These are phyloP conservation scores for Rhombomys opimus DNA, from an alignment of 2,113 vertebrate species.

Conservation along the genomic window DNA sequence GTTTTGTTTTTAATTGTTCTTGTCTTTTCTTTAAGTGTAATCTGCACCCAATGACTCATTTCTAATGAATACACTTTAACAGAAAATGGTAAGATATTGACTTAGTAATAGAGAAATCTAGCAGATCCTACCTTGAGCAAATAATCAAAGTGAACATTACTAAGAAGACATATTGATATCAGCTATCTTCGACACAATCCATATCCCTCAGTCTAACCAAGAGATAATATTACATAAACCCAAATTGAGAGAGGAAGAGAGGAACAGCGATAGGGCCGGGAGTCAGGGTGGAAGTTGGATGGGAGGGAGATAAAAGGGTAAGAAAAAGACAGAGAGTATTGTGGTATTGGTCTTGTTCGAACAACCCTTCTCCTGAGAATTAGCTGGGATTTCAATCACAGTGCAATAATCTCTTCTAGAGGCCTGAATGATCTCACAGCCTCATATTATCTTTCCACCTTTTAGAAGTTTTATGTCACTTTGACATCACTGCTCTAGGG, in stretches of 20 bases:
- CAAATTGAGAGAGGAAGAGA: not conserved
- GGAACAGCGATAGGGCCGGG: rapidly evolving
- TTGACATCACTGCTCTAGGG: not conserved
- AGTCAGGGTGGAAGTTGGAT: rapidly evolving
- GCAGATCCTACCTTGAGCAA: not conserved
- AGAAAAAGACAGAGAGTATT: not conserved
- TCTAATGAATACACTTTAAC: not conserved
- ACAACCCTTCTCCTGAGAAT: not conserved
- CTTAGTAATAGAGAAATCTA: not conserved
- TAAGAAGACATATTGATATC: not conserved
- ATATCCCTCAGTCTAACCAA: not conserved
- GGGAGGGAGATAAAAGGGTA: too few relatives aligned
- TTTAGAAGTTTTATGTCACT: not conserved
- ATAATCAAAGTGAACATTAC: not conserved
- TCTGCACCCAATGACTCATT: not conserved
- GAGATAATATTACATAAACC: not conserved
- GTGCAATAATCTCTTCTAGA: not conserved
- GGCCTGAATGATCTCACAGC: not conserved
- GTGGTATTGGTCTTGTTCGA: not conserved
- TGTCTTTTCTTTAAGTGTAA: not conserved
- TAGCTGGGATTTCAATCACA: not conserved
- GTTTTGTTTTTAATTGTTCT: not conserved
- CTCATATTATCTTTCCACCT: not conserved
- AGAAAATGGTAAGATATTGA: not conserved
- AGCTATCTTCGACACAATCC: not conserved